phyloP scores from a whole-genome alignment of 1,140 invertebrate genomes.

The Venustaconcha ellipsiformis region DNA sequence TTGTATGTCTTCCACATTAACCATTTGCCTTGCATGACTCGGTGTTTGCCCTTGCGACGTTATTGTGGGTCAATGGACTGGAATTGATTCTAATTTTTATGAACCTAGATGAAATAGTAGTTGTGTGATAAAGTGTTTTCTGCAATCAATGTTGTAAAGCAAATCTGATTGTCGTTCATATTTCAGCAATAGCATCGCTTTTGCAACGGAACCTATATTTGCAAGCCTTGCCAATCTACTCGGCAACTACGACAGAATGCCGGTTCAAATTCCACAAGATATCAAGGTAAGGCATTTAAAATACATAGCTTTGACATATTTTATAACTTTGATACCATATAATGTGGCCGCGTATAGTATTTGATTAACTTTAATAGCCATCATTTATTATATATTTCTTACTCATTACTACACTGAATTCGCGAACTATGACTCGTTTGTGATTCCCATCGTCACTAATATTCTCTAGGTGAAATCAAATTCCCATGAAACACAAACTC shows the following conservation, averaged over 20 bases:
- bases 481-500: too few species aligned
- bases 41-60: background rate
- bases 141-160: background rate
- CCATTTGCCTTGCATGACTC: background rate
- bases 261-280: constrained; percentile 73
- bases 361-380: too few species aligned
- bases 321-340: too few species aligned
- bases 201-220: constrained; percentile 89
- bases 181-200: constrained; percentile 84
- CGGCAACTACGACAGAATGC: constrained; percentile 70
- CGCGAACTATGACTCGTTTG: too few species aligned
- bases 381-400: too few species aligned
- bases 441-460: too few species aligned
- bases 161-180: constrained; percentile 7
- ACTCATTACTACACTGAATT: too few species aligned
- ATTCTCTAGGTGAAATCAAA: too few species aligned
- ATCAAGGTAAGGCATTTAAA: constrained; percentile 52
- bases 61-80: too few species aligned
- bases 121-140: background rate
- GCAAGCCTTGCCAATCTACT: constrained; percentile 90
- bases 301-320: background rate
- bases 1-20: background rate
- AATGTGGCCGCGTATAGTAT: too few species aligned
- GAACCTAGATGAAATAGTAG: background rate
- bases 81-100: background rate